Percentiles rank a stretch among this genome's conserved stretches.
phyloP scores from a whole-genome alignment of 2,888 invertebrate genomes.

The Ariolimax columbianus region DNA sequence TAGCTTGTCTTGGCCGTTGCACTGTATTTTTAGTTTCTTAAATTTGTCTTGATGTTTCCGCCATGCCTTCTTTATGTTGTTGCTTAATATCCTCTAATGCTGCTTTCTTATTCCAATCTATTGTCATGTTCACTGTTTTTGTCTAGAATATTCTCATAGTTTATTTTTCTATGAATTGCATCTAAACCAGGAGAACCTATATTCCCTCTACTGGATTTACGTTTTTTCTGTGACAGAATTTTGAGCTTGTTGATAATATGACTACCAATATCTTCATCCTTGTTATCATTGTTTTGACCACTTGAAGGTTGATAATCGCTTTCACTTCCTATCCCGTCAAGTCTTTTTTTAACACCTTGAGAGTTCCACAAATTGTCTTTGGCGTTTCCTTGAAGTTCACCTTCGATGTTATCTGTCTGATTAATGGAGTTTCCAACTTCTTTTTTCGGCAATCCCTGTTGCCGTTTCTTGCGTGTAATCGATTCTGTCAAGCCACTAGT shows the following conservation, averaged over 20 bases:
- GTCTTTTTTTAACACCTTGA: not conserved
- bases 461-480: not conserved
- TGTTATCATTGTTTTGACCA: not conserved
- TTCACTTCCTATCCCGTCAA: not conserved
- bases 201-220: not conserved
- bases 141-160: not conserved
- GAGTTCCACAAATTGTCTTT: not conserved
- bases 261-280: not conserved
- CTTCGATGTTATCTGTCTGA: not conserved
- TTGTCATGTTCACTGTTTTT: not conserved
- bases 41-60: not conserved
- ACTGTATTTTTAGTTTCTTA: not conserved
- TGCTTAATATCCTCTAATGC: not conserved
- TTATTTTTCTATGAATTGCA: not conserved
- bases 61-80: not conserved
- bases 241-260: no score
- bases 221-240: not conserved
- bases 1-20: not conserved
- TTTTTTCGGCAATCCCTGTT: not conserved
- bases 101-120: not conserved
- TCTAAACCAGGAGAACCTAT: not conserved
- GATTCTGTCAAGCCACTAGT: not conserved
- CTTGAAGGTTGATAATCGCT: not conserved
- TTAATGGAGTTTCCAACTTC: not conserved
- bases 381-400: not conserved